Conservation (phyloP, 2,113 vertebrate species). For the Vombatus ursinus region DNA sequence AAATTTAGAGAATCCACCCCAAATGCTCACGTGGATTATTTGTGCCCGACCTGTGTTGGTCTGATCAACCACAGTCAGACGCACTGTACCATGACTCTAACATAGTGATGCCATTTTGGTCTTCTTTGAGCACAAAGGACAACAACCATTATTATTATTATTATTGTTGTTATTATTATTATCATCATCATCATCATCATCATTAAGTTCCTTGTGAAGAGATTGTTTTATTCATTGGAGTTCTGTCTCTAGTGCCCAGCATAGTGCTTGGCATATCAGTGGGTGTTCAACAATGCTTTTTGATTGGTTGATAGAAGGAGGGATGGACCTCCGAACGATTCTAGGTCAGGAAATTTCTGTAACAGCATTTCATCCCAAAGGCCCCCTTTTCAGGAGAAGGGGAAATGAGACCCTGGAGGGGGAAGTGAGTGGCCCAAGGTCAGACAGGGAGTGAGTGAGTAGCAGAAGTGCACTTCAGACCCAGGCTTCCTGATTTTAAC, state of each 20-base stretch:
- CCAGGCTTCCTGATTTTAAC: background rate
- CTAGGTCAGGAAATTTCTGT: background rate
- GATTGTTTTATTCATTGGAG: background rate
- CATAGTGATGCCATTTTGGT: background rate
- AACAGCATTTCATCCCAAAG: background rate
- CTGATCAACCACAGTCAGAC: background rate
- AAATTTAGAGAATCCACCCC: background rate
- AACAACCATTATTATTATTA: background rate
- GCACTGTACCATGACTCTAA: background rate
- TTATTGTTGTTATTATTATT: background rate
- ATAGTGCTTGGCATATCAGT: background rate
- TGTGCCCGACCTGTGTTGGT: background rate
- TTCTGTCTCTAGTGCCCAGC: background rate
- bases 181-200: too few species aligned
- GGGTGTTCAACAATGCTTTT: background rate
- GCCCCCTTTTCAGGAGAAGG: background rate
- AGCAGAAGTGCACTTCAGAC: background rate
- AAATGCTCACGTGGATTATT: background rate
- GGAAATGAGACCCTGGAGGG: background rate
- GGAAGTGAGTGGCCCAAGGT: background rate
- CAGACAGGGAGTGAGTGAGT: background rate
- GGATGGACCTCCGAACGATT: background rate
- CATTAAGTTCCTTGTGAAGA: background rate
- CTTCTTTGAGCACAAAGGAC: background rate
- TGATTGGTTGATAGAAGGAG: background rate